These are phyloP conservation scores for Ptilorrhoa leucosticta DNA, from an alignment of 2,113 vertebrate genomes.

Conservation along the genomic window DNA sequence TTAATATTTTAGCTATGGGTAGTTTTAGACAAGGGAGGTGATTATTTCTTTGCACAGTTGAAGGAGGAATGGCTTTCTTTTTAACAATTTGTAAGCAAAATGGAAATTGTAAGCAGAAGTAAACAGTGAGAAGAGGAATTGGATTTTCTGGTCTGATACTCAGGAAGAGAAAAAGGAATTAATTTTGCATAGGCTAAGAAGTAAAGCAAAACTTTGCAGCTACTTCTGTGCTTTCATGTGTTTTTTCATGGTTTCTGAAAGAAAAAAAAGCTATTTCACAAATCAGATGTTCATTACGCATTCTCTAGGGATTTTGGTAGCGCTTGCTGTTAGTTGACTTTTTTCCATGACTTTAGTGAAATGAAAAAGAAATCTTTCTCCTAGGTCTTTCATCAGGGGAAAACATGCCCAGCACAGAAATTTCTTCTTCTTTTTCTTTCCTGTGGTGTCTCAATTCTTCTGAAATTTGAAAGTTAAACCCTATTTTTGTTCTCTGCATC, in stretches of 20 bases:
- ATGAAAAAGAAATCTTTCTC: background rate
- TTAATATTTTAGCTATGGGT: background rate
- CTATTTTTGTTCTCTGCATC: background rate
- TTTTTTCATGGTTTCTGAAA: background rate
- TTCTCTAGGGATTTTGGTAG: background rate
- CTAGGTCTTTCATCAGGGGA: background rate
- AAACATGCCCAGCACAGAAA: background rate
- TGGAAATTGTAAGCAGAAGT: slow-evolving; percentile 52
- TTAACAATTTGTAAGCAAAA: background rate
- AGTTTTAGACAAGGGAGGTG: background rate
- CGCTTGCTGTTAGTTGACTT: background rate
- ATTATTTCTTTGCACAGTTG: background rate
- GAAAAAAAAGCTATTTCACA: background rate
- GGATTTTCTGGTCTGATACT: background rate
- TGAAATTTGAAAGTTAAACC: background rate
- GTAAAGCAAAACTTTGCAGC: background rate
- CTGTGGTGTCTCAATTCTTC: background rate
- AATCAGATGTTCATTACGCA: background rate
- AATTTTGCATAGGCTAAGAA: slow-evolving; percentile 13
- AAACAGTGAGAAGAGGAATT: slow-evolving; percentile 55
- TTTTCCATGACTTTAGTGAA: background rate
- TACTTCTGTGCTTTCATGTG: background rate
- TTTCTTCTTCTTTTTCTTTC: background rate
- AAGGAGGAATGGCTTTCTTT: background rate
- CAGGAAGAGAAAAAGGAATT: slow-evolving; percentile 57